phyloP scores from a whole-genome alignment of 2,888 invertebrate genomes.

The Laspeyria flexula region DNA sequence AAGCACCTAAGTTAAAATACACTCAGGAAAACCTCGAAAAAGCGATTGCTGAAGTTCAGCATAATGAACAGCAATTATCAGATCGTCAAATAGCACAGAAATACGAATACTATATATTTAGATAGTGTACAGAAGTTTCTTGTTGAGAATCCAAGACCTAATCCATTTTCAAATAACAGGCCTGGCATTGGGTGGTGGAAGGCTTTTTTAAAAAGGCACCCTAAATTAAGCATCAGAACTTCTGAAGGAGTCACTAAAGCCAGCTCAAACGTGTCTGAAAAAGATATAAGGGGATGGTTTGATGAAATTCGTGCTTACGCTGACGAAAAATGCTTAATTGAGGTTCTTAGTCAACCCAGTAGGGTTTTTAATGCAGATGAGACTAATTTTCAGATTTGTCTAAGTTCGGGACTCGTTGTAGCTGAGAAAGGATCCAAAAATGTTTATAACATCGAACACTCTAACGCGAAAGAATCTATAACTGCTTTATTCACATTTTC shows the following conservation, averaged over 20 bases:
- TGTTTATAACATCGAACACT: conserved; percentile 10
- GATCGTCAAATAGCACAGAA: no score
- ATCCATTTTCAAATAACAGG: no score
- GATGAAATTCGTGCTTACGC: no score
- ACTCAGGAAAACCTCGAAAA: conserved; percentile 9
- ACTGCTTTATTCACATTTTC: conserved; percentile 23
- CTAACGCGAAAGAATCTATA: conserved; percentile 11
- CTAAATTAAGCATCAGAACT: conserved; percentile 1
- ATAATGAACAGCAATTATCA: no score
- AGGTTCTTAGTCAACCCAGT: not conserved
- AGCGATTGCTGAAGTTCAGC: conserved; percentile 8
- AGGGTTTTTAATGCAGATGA: not conserved
- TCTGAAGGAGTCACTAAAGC: conserved; percentile 40
- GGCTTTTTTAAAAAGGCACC: no score
- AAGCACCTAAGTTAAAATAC: conserved; percentile 5
- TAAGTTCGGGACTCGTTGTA: conserved; percentile 19
- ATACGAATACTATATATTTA: no score
- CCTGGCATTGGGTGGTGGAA: no score
- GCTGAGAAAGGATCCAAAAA: conserved; percentile 32
- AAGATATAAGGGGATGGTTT: no score
- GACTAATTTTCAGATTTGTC: conserved; percentile 15
- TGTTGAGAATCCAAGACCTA: no score
- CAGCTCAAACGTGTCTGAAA: no score
- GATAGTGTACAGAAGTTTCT: no score
- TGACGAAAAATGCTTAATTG: conserved; percentile 10